These are phyloP conservation scores for Cyphomyrus discorhynchus DNA, from an alignment of 2,113 vertebrate species.

Conservation along the genomic window DNA sequence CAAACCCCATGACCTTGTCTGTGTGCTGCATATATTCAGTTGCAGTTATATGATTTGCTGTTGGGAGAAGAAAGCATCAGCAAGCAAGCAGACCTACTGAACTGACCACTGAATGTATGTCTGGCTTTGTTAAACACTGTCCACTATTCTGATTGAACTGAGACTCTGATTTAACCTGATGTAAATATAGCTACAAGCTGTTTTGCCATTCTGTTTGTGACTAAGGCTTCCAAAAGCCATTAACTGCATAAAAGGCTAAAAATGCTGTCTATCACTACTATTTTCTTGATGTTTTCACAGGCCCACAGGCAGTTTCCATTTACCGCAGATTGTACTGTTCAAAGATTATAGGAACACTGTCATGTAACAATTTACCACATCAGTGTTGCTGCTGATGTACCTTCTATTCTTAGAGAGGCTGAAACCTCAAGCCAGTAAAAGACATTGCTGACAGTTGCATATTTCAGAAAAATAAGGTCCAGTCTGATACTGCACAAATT, in stretches of 20 bases:
- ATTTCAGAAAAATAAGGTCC: neutral
- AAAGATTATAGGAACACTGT: slow-evolving; percentile 5
- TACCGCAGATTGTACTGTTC: neutral
- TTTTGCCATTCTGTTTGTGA: neutral
- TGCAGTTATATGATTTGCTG: neutral
- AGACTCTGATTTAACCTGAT: neutral
- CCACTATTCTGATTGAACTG: neutral
- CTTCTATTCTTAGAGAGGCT: neutral
- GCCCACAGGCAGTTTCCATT: slow-evolving; percentile 2
- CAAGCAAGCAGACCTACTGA: neutral
- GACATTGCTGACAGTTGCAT: neutral
- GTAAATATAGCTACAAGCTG: neutral
- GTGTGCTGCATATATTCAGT: neutral
- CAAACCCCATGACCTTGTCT: neutral
- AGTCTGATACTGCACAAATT: neutral
- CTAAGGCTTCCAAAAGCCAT: neutral
- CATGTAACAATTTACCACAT: neutral
- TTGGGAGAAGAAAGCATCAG: slow-evolving; percentile 10
- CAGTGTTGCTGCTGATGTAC: neutral
- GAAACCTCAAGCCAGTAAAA: slow-evolving; percentile 6
- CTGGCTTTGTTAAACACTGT: slow-evolving; percentile 1
- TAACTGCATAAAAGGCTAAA: neutral
- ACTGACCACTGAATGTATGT: neutral
- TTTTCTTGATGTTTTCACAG: neutral
- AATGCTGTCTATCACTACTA: neutral